phyloP scores from a whole-genome alignment of 53 echinoderm and acorn worm genomes.

The Antedon mediterranea region DNA sequence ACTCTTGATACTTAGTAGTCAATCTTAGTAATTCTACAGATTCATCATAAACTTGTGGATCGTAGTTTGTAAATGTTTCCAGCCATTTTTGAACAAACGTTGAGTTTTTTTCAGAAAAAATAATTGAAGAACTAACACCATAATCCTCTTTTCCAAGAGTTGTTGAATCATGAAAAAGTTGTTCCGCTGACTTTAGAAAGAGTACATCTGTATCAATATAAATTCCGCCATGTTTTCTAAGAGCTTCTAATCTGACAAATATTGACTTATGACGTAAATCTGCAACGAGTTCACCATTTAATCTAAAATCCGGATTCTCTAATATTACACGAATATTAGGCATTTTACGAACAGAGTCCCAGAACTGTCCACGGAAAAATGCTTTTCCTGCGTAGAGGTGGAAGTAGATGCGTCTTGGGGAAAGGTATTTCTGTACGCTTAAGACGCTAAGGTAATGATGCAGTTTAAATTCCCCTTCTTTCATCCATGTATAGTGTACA shows the following conservation, averaged over 20 bases:
- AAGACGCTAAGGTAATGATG: neutral
- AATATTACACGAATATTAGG: neutral
- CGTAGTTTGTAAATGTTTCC: neutral
- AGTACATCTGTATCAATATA: neutral
- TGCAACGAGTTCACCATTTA: neutral
- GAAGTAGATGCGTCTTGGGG: neutral
- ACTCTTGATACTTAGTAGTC: neutral
- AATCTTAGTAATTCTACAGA: neutral
- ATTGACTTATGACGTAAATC: neutral
- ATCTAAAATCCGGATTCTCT: neutral
- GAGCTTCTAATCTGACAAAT: neutral
- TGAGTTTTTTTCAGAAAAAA: neutral
- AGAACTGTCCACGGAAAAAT: neutral
- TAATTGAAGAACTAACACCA: neutral
- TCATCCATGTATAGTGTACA: neutral
- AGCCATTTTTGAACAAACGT: neutral
- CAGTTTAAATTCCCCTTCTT: neutral
- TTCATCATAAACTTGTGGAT: neutral
- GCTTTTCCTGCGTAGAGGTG: neutral
- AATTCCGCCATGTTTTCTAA: neutral
- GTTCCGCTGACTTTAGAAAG: neutral
- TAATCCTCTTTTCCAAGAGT: neutral
- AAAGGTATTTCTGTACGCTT: neutral
- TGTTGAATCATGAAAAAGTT: neutral
- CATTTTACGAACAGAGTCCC: neutral